Conservation (phyloP, 2,113 vertebrate genomes). For the Pagrus major region DNA sequence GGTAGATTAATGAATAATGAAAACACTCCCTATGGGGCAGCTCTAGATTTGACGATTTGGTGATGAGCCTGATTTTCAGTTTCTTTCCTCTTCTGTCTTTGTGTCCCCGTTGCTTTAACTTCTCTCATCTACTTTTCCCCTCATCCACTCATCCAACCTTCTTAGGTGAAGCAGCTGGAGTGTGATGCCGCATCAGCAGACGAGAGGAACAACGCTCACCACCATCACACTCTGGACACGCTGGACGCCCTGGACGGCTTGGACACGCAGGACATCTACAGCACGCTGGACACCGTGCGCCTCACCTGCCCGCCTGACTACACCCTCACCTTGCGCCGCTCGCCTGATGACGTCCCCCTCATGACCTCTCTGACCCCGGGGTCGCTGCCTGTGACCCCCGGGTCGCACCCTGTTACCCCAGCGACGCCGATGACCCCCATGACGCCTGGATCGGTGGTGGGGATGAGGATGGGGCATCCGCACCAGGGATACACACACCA, state of each 20-base stretch:
- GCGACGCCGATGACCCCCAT: constrained; percentile 89
- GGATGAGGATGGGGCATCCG: constrained; percentile 92
- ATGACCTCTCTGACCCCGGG: constrained; percentile 92
- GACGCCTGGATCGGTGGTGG: constrained; percentile 93
- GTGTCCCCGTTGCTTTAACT: background rate
- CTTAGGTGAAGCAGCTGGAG: constrained; percentile 92
- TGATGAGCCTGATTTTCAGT: background rate
- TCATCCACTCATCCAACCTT: background rate
- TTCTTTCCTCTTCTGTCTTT: background rate
- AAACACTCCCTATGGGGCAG: background rate
- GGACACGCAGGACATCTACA: constrained; percentile 85
- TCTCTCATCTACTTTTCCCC: too few relatives aligned
- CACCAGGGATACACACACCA: constrained; percentile 91
- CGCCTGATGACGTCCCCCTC: constrained; percentile 93
- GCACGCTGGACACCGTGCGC: constrained; percentile 88
- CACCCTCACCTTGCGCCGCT: constrained; percentile 93
- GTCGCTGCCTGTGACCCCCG: constrained; percentile 79
- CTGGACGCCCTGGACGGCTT: constrained; percentile 81
- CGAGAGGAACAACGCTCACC: constrained; percentile 85
- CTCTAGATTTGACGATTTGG: background rate
- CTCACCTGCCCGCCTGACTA: constrained; percentile 95
- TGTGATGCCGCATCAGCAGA: constrained; percentile 92
- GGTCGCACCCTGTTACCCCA: constrained; percentile 81
- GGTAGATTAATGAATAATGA: too few relatives aligned
- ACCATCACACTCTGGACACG: constrained; percentile 82